Base-by-base conservation (phyloP, 2,113 vertebrate species). In the Chloropsis cyanopogon region DNA sequence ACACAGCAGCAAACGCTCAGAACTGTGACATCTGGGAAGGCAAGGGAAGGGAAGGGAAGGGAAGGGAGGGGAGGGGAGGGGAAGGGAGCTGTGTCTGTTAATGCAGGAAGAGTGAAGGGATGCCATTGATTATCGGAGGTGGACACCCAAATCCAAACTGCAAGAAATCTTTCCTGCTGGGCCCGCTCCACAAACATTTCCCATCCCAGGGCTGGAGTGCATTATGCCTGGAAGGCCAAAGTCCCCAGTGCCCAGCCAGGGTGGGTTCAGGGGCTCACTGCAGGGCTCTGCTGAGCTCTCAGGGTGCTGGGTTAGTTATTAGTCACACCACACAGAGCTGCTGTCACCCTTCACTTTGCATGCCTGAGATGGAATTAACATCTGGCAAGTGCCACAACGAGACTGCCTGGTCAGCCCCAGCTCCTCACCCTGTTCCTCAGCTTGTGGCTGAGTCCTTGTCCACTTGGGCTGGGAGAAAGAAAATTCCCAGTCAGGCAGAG, bases 11-110 rank as follows among this genome's bases (percentile, higher is more conserved):
- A 37, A 49, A 26, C 14, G 8, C 41, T 35, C 37, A 15, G 6
- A 19, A 2, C 4, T 0, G 1, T 6, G 3, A 1, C 0, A n/a
- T 11, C 5, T 20, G 53, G 1, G 24, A 18, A 47, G 15, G 73
- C 18, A 29, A 60, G 16, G 57, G 54, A 9, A 37, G 17, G 33
- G 21, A 52, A 41, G 25, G n/a, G 16, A 80, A 41, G n/a, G 73
- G 21, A 49, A 49, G 29, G 69, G 50, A 42, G 54, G 46, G 73
- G 35, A 54, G 41, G 59, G 29, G 35, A 47, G 37, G 47, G 3
- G 10, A 16, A 42, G 18, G 23, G 7, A 60, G 37, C 54, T 28
- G 31, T 19, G n/a, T 24, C 14, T 47, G 3, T 42, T 18, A 35
- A 11, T 1, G 2, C 28, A 37, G 39, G 12, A 46, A 56, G 24